A percentile compares a stretch with the other conserved stretches of the same genome.
Evolutionary conservation across 2,797 vertebrate genomes (phyloP).

Genomic region (Gallinago solitaria): DNA sequence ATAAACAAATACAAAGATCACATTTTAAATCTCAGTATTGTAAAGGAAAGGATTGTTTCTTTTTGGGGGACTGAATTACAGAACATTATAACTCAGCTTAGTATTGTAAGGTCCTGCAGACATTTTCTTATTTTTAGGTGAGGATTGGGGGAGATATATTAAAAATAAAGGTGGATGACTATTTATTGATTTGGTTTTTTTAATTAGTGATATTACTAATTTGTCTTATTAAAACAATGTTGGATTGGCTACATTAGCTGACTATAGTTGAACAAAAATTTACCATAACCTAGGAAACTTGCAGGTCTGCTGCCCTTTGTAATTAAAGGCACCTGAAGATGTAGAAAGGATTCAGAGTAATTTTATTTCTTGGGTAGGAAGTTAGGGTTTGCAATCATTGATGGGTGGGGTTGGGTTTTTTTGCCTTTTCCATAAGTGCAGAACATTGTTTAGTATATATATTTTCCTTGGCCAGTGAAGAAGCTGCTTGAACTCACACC

Average conservation of each 20-base stretch:
- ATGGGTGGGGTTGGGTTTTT: neutral
- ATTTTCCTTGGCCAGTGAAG: neutral
- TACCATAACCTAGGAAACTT: neutral
- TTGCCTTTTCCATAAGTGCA: neutral
- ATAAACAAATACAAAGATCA: neutral
- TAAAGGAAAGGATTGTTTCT: neutral
- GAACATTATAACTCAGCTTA: neutral
- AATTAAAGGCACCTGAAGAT: neutral
- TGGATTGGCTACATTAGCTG: neutral
- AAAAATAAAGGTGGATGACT: neutral
- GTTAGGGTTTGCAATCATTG: neutral
- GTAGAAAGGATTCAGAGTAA: neutral
- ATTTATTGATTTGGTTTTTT: neutral
- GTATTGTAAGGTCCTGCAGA: neutral
- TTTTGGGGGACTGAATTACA: neutral
- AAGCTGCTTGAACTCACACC: neutral
- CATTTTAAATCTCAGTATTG: neutral
- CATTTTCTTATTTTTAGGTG: neutral
- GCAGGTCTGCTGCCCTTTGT: neutral
- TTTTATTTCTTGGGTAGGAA: neutral
- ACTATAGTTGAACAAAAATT: neutral
- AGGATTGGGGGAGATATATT: neutral
- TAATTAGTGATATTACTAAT: neutral
- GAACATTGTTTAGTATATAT: fast-evolving
- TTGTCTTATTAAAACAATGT: neutral